phyloP scores from a whole-genome alignment of 2,797 vertebrate species.

The Otolemur crassicaudatus region DNA sequence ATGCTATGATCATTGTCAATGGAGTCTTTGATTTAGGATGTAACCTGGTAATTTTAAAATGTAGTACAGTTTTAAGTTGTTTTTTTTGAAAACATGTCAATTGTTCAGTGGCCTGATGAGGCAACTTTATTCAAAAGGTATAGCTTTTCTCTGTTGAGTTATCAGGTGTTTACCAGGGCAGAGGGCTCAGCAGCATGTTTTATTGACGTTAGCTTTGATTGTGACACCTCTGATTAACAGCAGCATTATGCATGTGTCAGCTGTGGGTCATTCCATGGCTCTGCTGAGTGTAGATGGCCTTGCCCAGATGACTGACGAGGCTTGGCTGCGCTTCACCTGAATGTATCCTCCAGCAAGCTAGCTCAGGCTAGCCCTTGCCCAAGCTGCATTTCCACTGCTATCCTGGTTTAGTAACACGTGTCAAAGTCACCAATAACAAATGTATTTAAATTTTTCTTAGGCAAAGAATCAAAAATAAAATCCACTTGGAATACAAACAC shows the following conservation, averaged over 20 bases:
- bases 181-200: not conserved
- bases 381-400: too few relatives aligned
- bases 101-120: conserved; percentile 12
- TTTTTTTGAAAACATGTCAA: conserved; percentile 52
- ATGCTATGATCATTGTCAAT: not conserved
- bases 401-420: too few relatives aligned
- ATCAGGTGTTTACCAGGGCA: not conserved
- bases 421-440: too few relatives aligned
- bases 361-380: not conserved
- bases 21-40: conserved; percentile 15
- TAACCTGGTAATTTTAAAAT: conserved; percentile 25
- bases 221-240: not conserved
- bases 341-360: not conserved
- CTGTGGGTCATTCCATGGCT: not conserved
- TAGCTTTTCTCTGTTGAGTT: not conserved
- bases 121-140: not conserved
- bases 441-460: too few relatives aligned
- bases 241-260: not conserved
- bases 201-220: conserved; percentile 32
- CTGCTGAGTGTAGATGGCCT: not conserved
- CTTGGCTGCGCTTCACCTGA: not conserved
- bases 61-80: not conserved
- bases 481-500: too few relatives aligned
- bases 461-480: too few relatives aligned
- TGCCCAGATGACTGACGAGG: not conserved